Conservation (phyloP, 2,797 vertebrate genomes). For the Sciurus vulgaris region DNA sequence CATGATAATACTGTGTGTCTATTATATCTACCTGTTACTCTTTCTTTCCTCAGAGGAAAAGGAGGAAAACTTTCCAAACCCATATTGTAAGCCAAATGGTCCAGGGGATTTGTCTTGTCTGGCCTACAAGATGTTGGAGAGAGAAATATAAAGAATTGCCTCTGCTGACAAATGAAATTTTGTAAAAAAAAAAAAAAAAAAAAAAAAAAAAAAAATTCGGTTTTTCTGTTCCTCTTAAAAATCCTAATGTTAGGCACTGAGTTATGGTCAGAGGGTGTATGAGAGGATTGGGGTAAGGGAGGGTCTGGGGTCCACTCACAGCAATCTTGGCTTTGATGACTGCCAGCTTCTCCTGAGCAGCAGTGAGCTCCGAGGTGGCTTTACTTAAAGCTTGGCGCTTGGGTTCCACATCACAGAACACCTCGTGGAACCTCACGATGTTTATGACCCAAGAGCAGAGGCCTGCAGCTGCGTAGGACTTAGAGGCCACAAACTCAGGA, state of each 20-base stretch:
- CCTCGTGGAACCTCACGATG: constrained; percentile 93
- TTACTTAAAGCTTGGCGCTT: constrained; percentile 94
- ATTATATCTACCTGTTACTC: not conserved
- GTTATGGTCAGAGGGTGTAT: not conserved
- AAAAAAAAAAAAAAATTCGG: too few relatives aligned
- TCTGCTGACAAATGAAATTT: not conserved
- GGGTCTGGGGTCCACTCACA: constrained; percentile 88
- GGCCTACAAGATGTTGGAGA: not conserved
- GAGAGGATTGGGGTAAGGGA: not conserved
- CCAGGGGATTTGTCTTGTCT: not conserved
- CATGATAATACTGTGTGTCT: not conserved
- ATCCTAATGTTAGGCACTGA: accelerated
- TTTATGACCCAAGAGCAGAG: constrained; percentile 99
- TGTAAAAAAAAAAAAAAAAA: not conserved
- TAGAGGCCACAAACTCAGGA: constrained; percentile 93
- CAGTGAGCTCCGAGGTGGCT: constrained; percentile 93
- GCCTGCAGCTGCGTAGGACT: constrained; percentile 94
- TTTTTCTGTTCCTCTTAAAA: not conserved
- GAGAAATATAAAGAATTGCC: not conserved
- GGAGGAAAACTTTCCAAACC: not conserved
- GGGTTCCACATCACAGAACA: constrained; percentile 96
- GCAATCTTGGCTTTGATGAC: constrained; percentile 94
- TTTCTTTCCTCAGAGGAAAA: not conserved
- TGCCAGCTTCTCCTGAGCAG: constrained; percentile 95
- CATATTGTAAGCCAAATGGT: not conserved